These are phyloP conservation scores for Agapostemon virescens DNA, from an alignment of 2,888 invertebrate genomes.

Conservation along the genomic window DNA sequence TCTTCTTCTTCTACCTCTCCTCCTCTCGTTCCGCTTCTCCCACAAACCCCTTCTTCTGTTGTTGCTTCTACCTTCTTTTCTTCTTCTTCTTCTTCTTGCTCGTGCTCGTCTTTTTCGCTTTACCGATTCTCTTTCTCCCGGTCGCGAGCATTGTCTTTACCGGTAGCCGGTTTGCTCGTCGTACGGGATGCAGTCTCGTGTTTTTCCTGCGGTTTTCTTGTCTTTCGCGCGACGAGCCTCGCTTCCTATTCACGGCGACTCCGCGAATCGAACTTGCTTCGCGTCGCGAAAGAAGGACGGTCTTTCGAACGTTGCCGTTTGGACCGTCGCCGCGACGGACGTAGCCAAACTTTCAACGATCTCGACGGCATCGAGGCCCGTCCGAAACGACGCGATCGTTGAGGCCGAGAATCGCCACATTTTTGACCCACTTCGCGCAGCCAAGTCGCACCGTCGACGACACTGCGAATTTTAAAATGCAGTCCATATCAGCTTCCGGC, in stretches of 20 bases:
- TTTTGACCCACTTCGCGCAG: not conserved
- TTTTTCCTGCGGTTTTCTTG: slow-evolving; percentile 26
- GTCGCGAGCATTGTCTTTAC: slow-evolving; percentile 35
- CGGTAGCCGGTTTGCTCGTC: slow-evolving; percentile 30
- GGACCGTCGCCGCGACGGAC: no score
- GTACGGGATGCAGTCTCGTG: slow-evolving; percentile 27
- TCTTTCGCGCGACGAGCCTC: not conserved
- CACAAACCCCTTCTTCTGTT: not conserved
- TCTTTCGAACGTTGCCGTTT: not conserved
- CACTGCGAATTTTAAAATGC: no score
- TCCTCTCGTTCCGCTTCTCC: not conserved
- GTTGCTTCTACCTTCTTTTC: not conserved
- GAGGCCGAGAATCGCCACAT: not conserved
- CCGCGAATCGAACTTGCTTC: not conserved
- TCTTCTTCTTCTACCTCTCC: not conserved
- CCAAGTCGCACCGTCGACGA: not conserved
- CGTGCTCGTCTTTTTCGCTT: not conserved
- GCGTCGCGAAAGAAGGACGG: not conserved
- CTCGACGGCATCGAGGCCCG: no score
- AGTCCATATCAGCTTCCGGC: no score
- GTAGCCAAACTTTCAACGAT: not conserved
- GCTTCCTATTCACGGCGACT: not conserved
- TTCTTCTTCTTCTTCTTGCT: not conserved
- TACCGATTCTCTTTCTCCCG: not conserved
- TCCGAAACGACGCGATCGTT: not conserved